Base-by-base conservation (phyloP, 2,888 invertebrate species). In the Thyatira batis region DNA sequence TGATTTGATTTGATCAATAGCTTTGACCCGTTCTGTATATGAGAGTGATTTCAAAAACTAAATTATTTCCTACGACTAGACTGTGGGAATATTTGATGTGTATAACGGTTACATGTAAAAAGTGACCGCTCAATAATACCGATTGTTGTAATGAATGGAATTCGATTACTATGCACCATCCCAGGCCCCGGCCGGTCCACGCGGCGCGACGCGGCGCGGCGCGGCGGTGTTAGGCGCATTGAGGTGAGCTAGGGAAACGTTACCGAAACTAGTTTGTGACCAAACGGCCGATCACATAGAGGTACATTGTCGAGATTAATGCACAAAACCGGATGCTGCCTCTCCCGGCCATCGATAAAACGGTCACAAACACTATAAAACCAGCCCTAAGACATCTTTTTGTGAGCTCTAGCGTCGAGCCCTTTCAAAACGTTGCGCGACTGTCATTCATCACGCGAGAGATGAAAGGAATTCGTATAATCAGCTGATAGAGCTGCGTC, bases 311-410 rank as follows among this genome's bases (percentile, higher is more conserved):
- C 70, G 79, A 83, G 85, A 85, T 85, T 82, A 83, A 80, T 82
- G 85, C 87, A 78, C 81, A 89, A 80, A 89, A 91, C 91, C 90
- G 91, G 92, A 90, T 88, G 92, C 91, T 90, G 91, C 73, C 69
- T 81, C 80, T 82, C 82, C 78, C 80, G 77, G 74, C 77, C 80
- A 79, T 83, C 86, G 85, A 85, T 82, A 78, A 82, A 89, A 88
- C 88, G 87, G 85, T 85, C 85, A 78, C 84, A 78, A 82, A 74
- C 81, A 65, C 77, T 87, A 84, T 80, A 79, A 78, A 84, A 82
- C 83, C 82, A 78, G 86, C 87, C 85, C 82, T 65, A 76, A 71
- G 80, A 82, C 82, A 76, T 78, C 78, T 85, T 82, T 85, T 83
- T 84, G 82, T 82, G 73, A 82, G 82, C 82, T 82, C 79, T 82